Conservation (phyloP, 2,797 vertebrate genomes). For the Falco concolor region DNA sequence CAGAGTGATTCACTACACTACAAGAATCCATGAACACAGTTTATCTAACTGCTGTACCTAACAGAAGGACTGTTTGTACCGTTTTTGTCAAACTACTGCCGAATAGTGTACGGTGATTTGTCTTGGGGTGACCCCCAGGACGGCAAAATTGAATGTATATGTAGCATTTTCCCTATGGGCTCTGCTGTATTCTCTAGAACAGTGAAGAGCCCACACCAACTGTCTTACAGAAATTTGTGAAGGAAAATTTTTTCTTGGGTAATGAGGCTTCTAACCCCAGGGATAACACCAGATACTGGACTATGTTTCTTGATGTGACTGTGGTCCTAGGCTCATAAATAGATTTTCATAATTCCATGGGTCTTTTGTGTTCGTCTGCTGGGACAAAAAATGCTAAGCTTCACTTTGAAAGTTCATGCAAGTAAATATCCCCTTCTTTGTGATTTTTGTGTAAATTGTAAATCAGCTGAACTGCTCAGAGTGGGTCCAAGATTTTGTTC, state of each 20-base stretch:
- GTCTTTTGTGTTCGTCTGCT: background rate
- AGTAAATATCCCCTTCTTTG: background rate
- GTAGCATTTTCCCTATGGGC: background rate
- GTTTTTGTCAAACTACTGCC: background rate
- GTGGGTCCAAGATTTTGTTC: background rate
- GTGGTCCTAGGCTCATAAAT: background rate
- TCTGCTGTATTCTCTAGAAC: background rate
- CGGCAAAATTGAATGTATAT: background rate
- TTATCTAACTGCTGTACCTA: background rate
- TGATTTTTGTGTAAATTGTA: background rate
- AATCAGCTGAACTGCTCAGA: background rate
- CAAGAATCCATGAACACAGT: background rate
- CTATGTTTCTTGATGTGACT: background rate
- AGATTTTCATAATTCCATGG: background rate
- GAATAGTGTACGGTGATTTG: background rate
- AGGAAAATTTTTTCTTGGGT: background rate
- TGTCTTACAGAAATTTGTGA: background rate
- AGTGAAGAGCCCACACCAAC: background rate
- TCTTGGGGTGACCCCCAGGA: background rate
- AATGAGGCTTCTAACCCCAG: background rate
- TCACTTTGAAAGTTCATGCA: background rate
- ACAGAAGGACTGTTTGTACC: background rate
- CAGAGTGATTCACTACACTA: background rate
- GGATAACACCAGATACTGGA: background rate
- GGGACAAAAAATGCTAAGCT: background rate